phyloP scores from a whole-genome alignment of 2,888 invertebrate species.

The Cecidostiba fungosa region DNA sequence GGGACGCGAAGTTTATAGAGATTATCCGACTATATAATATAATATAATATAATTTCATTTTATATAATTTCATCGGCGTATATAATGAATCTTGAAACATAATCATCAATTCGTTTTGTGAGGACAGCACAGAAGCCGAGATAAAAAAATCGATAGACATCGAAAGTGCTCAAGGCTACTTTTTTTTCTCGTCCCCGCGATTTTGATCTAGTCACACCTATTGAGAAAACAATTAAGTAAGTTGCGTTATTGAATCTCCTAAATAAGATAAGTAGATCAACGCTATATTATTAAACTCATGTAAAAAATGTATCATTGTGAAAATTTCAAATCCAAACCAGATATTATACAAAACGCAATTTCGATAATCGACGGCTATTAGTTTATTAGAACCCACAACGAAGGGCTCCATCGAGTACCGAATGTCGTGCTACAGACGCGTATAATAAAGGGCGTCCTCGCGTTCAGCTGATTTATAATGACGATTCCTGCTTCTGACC shows the following conservation, averaged over 20 bases:
- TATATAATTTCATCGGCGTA: not conserved
- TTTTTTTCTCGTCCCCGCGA: not conserved
- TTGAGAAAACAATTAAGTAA: not conserved
- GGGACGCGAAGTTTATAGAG: too few relatives aligned
- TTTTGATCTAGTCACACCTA: not conserved
- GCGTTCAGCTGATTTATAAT: conserved; percentile 4
- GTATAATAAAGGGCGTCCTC: not conserved
- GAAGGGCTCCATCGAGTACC: conserved; percentile 2
- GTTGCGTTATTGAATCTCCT: not conserved
- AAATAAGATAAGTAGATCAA: not conserved
- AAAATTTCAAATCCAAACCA: too few relatives aligned
- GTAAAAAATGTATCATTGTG: too few relatives aligned
- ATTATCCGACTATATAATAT: too few relatives aligned
- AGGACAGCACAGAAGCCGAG: not conserved
- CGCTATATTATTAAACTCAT: too few relatives aligned
- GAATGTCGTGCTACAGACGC: not conserved
- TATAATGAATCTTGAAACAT: not conserved
- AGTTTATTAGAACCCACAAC: not conserved
- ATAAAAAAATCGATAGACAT: not conserved
- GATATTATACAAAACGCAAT: not conserved
- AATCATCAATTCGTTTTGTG: not conserved
- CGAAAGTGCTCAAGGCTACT: not conserved
- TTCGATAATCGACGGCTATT: not conserved
- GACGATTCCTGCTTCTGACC: not conserved
- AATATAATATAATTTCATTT: too few relatives aligned